Evolutionary conservation across 2,888 invertebrate genomes (phyloP).

Genomic region (Tridacna crocea): DNA sequence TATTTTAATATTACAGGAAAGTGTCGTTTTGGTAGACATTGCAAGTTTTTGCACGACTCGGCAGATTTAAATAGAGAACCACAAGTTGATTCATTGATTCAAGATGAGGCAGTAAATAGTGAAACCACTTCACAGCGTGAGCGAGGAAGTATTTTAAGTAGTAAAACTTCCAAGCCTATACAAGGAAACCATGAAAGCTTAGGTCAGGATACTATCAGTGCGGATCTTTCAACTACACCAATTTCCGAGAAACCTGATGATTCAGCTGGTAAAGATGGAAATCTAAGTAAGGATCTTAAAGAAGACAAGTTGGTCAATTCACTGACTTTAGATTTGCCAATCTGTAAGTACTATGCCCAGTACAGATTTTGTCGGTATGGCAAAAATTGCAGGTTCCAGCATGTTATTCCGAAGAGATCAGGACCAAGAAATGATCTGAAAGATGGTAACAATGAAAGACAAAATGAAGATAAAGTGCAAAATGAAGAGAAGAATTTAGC

Average conservation of each 20-base stretch:
- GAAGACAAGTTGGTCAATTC: not conserved
- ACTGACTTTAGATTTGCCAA: slow-evolving; percentile 5
- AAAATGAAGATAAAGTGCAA: slow-evolving; percentile 39
- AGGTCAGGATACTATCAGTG: slow-evolving; percentile 5
- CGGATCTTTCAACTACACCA: not conserved
- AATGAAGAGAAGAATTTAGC: slow-evolving; percentile 29
- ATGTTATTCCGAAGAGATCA: slow-evolving; percentile 37
- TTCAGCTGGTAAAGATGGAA: slow-evolving; percentile 33
- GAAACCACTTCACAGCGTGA: not conserved
- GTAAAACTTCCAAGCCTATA: not conserved
- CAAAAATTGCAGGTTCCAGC: slow-evolving; percentile 65
- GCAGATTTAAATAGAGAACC: not conserved
- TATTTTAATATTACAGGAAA: slow-evolving; percentile 67
- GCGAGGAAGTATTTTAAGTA: not conserved
- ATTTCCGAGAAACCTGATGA: not conserved
- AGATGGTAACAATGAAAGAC: slow-evolving; percentile 11
- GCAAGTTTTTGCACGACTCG: slow-evolving; percentile 64
- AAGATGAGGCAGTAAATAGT: slow-evolving; percentile 53
- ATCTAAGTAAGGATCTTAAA: slow-evolving; percentile 18
- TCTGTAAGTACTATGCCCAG: slow-evolving; percentile 65
- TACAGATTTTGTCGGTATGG: slow-evolving; percentile 70
- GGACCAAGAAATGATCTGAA: slow-evolving; percentile 24
- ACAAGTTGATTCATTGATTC: not conserved
- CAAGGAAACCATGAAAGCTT: slow-evolving; percentile 33
- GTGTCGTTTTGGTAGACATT: slow-evolving; percentile 72